Percentiles rank a stretch among this genome's conserved stretches.
Evolutionary conservation across 2,113 vertebrate species (phyloP).

Genomic region (Apistogramma diplotaenia): DNA sequence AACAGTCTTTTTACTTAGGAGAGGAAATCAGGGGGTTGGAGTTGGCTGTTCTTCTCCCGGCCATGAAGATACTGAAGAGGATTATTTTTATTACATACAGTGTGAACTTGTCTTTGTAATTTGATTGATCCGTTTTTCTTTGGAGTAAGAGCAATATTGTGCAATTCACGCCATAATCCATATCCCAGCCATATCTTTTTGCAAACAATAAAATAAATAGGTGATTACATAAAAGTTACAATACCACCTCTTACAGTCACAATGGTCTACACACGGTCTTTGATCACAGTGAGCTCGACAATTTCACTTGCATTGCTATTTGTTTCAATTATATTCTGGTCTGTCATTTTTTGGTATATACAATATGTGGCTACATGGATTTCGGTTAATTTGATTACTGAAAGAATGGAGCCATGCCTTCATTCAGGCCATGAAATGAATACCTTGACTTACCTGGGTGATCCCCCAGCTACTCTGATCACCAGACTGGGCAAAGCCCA

Average conservation of each 20-base stretch:
- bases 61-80: not conserved
- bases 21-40: not conserved
- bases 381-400: not conserved
- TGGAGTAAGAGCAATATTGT: not conserved
- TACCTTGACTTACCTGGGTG: not conserved
- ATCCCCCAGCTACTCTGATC: not conserved
- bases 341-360: conserved; percentile 22
- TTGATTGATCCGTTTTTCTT: not conserved
- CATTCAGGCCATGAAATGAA: not conserved
- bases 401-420: not conserved
- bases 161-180: not conserved
- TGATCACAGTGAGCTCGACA: conserved; percentile 68
- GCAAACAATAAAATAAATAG: conserved; percentile 8
- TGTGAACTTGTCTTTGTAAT: not conserved
- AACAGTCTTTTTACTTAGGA: not conserved
- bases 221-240: conserved; percentile 3
- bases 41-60: not conserved
- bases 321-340: conserved; percentile 49
- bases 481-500: not conserved
- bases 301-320: conserved; percentile 51
- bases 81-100: not conserved
- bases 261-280: conserved; percentile 48
- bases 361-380: not conserved
- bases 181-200: not conserved
- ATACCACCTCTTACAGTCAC: conserved; percentile 36